Evolutionary conservation across 2,113 vertebrate species (phyloP).

Genomic region (Carollia perspicillata): DNA sequence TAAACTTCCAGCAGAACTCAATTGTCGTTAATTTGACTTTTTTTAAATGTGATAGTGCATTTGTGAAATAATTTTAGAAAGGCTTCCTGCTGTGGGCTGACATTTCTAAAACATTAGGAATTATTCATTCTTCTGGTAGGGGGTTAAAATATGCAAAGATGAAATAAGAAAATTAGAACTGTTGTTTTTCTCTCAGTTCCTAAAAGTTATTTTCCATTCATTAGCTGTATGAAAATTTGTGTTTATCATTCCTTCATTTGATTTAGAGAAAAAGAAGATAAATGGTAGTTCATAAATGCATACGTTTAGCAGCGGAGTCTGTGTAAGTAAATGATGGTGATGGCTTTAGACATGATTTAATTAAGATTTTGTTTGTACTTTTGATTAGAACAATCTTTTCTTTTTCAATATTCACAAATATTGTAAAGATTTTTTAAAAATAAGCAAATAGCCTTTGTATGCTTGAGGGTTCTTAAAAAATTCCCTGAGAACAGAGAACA

Average conservation of each 20-base stretch:
- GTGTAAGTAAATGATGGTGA: not conserved
- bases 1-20: conserved; percentile 59
- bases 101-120: conserved; percentile 70
- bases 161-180: conserved; percentile 61
- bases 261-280: conserved; percentile 9
- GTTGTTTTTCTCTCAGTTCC: conserved; percentile 42
- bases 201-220: conserved; percentile 62
- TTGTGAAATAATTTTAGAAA: conserved; percentile 66
- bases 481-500: not conserved
- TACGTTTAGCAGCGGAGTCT: not conserved
- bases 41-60: conserved; percentile 59
- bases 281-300: not conserved
- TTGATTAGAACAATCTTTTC: conserved; percentile 29
- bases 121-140: conserved; percentile 75
- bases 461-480: not conserved
- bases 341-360: not conserved
- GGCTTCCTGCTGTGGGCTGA: conserved; percentile 68
- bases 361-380: conserved; percentile 8
- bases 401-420: not conserved
- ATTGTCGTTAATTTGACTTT: conserved; percentile 65
- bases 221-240: conserved; percentile 45
- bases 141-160: conserved; percentile 57
- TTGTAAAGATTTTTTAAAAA: not conserved
- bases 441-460: not conserved
- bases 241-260: conserved; percentile 21